Base-by-base conservation (phyloP, 2,797 vertebrate genomes). In the Chrysocyon brachyurus region DNA sequence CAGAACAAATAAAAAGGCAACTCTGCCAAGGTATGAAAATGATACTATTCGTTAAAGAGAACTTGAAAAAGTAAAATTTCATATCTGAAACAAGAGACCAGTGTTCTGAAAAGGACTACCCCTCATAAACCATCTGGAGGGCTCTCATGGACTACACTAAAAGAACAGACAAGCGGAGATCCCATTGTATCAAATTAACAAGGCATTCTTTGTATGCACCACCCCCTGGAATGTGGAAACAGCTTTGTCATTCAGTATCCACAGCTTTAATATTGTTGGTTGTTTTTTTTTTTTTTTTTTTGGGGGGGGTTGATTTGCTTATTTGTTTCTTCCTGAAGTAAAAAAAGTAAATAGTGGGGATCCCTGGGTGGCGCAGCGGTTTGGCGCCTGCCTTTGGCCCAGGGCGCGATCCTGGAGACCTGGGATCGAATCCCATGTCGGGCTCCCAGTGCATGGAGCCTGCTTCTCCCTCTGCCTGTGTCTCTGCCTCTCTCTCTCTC, bases 1-100 rank as follows among this genome's bases (percentile, higher is more conserved):
- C 19, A 92, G 33, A 97, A 86, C 40, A 96, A 94, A 94, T 61
- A 90, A 94, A 90, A 91, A 59, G 75, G 75, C 77, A 90, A 88
- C n/a, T 92, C 64, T 88, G 56, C 49, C 26, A n/a, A 91, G 16
- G 83, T 57, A 89, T 19, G 22, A 96, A 91, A 93, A 91, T 77
- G 56, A 79, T 84, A 83, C 40, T 82, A 70, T 78, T 81, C 88
- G 61, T 83, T 92, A 84, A 77, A 59, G 66, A 94, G 59, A 90
- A 70, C 36, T 61, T 11, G 68, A 78, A 95, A 92, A 78, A 90
- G 85, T 77, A 57, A 81, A 96, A 92, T 87, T 56, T 82, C 26
- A 90, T 82, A 86, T 90, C 12, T 33, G 52, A 77, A 96, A 96
- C 64, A 94, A 93, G 49, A 83, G 49, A 77, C 21, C 28, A 91